phyloP scores from a whole-genome alignment of 2,888 invertebrate genomes.

The Dorcus parallelipipedus region DNA sequence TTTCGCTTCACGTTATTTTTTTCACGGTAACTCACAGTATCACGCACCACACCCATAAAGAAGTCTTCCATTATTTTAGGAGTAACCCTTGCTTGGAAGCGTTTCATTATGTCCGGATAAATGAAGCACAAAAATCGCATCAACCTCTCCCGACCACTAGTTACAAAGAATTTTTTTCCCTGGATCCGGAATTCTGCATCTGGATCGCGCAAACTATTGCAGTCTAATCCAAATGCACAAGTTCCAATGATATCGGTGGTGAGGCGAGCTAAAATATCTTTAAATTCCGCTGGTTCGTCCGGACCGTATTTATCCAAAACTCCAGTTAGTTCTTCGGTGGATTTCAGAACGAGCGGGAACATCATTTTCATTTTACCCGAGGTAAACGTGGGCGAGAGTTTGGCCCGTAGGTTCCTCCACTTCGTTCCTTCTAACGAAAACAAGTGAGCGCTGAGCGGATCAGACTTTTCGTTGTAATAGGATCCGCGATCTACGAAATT shows the following conservation, averaged over 20 bases:
- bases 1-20: conserved; percentile 25
- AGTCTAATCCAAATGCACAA: conserved; percentile 12
- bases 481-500: conserved; percentile 60
- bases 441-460: conserved; percentile 56
- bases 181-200: conserved; percentile 5
- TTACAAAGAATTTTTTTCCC: background rate
- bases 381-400: conserved; percentile 24
- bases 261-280: conserved; percentile 8
- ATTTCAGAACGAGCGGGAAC: conserved; percentile 2
- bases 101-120: conserved; percentile 22
- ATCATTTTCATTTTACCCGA: conserved; percentile 19
- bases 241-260: conserved; percentile 14
- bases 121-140: conserved; percentile 19
- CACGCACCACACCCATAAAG: conserved; percentile 32
- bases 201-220: conserved; percentile 7
- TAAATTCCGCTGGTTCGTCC: conserved; percentile 4
- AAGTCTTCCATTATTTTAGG: conserved; percentile 31
- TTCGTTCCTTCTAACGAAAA: conserved; percentile 54
- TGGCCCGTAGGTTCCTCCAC: conserved; percentile 51
- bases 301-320: background rate
- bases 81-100: conserved; percentile 19
- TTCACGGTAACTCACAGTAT: conserved; percentile 32
- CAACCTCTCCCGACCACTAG: background rate
- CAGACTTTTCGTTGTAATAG: conserved; percentile 54
- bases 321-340: background rate